Conservation (phyloP, 2,888 invertebrate species). For the Chloromyia formosa region DNA sequence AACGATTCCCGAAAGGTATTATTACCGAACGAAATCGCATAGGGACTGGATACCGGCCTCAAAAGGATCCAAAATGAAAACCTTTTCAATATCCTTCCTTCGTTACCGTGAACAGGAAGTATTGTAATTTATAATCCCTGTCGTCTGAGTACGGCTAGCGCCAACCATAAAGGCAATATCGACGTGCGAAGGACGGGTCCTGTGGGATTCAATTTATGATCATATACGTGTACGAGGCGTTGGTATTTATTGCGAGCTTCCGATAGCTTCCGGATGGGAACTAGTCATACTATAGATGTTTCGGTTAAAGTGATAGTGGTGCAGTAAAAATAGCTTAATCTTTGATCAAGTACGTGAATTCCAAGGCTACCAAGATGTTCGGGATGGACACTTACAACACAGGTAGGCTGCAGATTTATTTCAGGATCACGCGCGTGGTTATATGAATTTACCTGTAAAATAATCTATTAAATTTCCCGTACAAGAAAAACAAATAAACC, state of each 20-base stretch:
- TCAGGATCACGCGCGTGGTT: too few relatives aligned
- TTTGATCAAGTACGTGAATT: background rate
- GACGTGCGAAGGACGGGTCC: background rate
- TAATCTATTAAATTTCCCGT: background rate
- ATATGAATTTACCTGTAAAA: background rate
- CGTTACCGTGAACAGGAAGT: background rate
- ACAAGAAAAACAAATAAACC: background rate
- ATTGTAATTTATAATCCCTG: slow-evolving; percentile 25
- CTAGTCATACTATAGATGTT: background rate
- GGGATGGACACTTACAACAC: background rate
- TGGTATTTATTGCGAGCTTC: background rate
- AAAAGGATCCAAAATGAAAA: background rate
- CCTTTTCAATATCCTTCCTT: slow-evolving; percentile 18
- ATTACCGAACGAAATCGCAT: background rate
- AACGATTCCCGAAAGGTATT: slow-evolving; percentile 8
- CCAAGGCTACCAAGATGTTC: background rate
- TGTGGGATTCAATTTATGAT: slow-evolving; percentile 4
- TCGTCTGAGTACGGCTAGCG: too few relatives aligned
- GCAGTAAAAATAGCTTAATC: background rate
- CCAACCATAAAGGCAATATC: background rate
- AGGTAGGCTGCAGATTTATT: background rate
- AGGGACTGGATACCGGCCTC: background rate
- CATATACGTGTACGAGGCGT: background rate
- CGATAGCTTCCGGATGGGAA: background rate
- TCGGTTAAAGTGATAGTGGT: background rate